These are phyloP conservation scores for Bicyclus anynana DNA, from an alignment of 1,140 invertebrate genomes.

Conservation along the genomic window DNA sequence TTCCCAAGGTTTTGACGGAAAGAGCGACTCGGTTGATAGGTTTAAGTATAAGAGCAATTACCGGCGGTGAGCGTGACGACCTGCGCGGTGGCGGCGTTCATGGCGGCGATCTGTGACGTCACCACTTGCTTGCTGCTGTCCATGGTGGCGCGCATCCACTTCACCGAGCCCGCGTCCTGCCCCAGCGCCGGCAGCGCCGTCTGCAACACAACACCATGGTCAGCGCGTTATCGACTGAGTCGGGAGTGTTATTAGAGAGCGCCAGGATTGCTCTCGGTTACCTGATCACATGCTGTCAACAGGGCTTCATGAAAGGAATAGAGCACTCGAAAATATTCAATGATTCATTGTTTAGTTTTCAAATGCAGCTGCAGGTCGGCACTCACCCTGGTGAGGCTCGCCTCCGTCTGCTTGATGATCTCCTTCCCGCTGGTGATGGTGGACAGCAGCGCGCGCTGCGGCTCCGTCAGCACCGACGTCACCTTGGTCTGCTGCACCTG, in stretches of 20 bases:
- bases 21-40: no score
- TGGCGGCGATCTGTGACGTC: slow-evolving; percentile 97
- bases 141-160: slow-evolving; percentile 95
- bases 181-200: slow-evolving; percentile 89
- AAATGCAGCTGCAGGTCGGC: no score
- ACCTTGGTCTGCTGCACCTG: slow-evolving; percentile 92
- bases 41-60: no score
- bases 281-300: no score
- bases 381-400: slow-evolving; percentile 82
- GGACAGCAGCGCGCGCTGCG: slow-evolving; percentile 93
- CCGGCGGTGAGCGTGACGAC: slow-evolving; percentile 96
- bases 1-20: no score
- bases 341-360: no score
- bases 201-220: slow-evolving; percentile 57
- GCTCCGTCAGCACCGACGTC: slow-evolving; percentile 89
- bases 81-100: slow-evolving; percentile 99
- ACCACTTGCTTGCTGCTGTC: slow-evolving; percentile 98
- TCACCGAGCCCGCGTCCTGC: slow-evolving; percentile 88
- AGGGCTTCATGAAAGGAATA: no score
- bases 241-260: no score
- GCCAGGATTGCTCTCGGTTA: no score
- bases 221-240: no score
- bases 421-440: slow-evolving; percentile 93
- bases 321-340: no score
- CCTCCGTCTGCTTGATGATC: slow-evolving; percentile 91